Evolutionary conservation across 2,888 invertebrate genomes (phyloP).

Genomic region (Lepeophtheirus nordmannii): DNA sequence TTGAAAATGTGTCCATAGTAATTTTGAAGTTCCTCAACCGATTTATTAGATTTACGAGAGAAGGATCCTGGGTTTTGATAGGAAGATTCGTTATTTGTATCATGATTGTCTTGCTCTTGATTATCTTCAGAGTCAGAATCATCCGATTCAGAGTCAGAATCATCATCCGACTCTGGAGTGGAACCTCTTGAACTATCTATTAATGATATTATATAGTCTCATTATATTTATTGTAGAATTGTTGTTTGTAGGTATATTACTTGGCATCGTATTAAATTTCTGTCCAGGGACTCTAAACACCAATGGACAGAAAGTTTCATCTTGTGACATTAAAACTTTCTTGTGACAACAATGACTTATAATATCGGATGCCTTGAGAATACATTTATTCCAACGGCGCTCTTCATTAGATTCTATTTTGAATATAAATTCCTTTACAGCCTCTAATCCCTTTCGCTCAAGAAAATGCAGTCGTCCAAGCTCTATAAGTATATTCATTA

Average conservation of each 20-base stretch:
- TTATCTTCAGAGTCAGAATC: neutral
- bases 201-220: no score
- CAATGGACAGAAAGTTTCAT: neutral
- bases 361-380: neutral
- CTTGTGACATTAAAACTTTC: neutral
- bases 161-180: neutral
- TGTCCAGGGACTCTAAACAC: neutral
- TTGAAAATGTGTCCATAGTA: neutral
- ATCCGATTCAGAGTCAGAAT: neutral
- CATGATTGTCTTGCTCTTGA: neutral
- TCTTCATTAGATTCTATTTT: neutral
- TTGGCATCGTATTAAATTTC: neutral
- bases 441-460: neutral
- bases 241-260: no score
- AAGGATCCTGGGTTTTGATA: neutral
- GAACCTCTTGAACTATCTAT: neutral
- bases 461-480: neutral
- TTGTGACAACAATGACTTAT: neutral
- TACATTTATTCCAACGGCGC: slow-evolving; percentile 3
- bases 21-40: neutral
- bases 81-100: neutral
- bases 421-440: neutral
- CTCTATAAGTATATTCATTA: neutral
- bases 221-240: no score
- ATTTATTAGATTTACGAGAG: neutral